Conservation (phyloP, 2,113 vertebrate genomes). For the Casuarius casuarius region DNA sequence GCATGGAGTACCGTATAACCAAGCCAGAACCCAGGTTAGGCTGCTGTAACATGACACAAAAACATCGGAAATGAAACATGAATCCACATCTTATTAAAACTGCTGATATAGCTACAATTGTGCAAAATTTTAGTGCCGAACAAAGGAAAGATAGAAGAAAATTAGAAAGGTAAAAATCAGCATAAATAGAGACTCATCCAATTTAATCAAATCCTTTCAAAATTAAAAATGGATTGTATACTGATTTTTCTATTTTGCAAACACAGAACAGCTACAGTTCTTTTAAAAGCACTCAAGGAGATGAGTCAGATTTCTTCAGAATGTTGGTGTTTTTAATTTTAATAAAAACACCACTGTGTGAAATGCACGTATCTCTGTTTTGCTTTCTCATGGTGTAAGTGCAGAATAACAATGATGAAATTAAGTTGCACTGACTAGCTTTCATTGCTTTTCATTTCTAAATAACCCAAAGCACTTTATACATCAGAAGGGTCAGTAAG, state of each 20-base stretch:
- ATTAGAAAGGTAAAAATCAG: neutral
- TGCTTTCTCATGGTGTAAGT: neutral
- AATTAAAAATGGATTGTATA: neutral
- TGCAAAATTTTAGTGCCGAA: neutral
- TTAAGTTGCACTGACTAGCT: neutral
- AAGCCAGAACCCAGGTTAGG: neutral
- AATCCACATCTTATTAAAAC: neutral
- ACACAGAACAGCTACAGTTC: neutral
- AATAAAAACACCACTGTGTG: constrained; percentile 12
- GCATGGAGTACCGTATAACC: neutral
- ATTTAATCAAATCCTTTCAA: neutral
- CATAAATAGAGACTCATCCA: neutral
- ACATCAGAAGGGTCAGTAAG: constrained; percentile 9
- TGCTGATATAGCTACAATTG: neutral
- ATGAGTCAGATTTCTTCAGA: constrained; percentile 17
- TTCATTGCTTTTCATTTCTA: constrained; percentile 32
- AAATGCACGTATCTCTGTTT: neutral
- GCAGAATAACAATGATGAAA: neutral
- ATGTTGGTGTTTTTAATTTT: neutral
- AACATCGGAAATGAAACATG: neutral
- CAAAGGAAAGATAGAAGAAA: neutral
- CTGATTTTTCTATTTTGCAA: constrained; percentile 1
- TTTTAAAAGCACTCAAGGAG: constrained; percentile 11
- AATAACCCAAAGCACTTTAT: constrained; percentile 16
- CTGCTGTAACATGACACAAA: neutral